These are phyloP conservation scores for Microctonus brassicae DNA, from an alignment of 2,888 invertebrate species.

Conservation along the genomic window DNA sequence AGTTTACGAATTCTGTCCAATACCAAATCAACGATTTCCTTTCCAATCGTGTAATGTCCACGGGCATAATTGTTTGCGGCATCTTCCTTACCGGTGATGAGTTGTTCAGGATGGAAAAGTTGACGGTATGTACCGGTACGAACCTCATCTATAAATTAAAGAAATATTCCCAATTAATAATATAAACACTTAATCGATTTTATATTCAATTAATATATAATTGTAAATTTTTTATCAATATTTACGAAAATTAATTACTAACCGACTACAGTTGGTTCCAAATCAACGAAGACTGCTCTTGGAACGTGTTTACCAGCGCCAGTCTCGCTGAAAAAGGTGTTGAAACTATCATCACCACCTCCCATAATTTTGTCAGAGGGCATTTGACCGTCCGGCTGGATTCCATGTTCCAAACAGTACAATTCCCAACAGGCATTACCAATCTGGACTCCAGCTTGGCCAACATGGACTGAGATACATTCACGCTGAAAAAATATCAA, in stretches of 20 bases:
- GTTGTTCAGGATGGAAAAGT: conserved; percentile 90
- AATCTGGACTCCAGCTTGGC: conserved; percentile 88
- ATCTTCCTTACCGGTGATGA: conserved; percentile 91
- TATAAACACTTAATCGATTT: too few species aligned
- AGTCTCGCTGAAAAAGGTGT: conserved; percentile 83
- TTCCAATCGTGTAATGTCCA: conserved; percentile 92
- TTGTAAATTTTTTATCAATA: neutral
- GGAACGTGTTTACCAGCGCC: conserved; percentile 88
- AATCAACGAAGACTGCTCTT: conserved; percentile 88
- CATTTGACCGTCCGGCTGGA: conserved; percentile 89
- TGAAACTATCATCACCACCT: conserved; percentile 82
- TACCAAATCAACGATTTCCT: conserved; percentile 88
- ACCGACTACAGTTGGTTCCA: conserved; percentile 94
- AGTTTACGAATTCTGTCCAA: conserved; percentile 84
- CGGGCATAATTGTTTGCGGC: conserved; percentile 93
- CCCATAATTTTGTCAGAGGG: conserved; percentile 83
- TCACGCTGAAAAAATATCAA: conserved; percentile 76
- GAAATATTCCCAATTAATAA: too few species aligned
- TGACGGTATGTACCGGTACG: conserved; percentile 87
- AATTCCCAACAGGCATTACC: conserved; percentile 90
- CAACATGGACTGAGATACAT: conserved; percentile 88
- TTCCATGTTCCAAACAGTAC: conserved; percentile 85
- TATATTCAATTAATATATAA: too few species aligned
- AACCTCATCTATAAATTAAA: conserved; percentile 76
- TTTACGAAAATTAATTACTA: conserved; percentile 52